Conservation (phyloP, 2,888 invertebrate genomes). For the Euclidia mi region DNA sequence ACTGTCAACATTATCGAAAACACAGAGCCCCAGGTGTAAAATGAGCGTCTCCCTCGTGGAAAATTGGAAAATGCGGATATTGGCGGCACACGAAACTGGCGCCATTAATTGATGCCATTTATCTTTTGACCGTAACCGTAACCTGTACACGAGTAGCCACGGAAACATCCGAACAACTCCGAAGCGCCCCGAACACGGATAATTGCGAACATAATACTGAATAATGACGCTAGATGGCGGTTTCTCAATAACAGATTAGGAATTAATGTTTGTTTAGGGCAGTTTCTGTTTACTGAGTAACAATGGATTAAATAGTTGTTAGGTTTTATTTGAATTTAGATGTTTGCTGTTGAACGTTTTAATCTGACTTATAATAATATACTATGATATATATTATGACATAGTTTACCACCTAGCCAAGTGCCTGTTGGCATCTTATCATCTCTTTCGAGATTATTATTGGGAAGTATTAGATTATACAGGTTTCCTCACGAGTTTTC, state of each 20-base stretch:
- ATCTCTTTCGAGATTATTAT: too few relatives aligned
- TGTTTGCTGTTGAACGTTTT: too few relatives aligned
- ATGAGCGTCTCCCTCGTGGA: constrained; percentile 57
- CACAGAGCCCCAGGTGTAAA: constrained; percentile 66
- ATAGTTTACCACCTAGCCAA: too few relatives aligned
- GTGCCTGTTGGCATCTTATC: too few relatives aligned
- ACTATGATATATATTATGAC: too few relatives aligned
- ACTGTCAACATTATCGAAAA: constrained; percentile 59
- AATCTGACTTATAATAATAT: too few relatives aligned
- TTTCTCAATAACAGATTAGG: constrained; percentile 15
- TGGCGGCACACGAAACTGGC: constrained; percentile 63
- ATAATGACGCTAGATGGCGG: constrained; percentile 25
- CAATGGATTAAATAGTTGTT: constrained; percentile 15
- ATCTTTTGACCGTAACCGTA: constrained; percentile 76
- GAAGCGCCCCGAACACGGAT: constrained; percentile 7
- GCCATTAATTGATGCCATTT: constrained; percentile 79
- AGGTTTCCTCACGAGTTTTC: too few relatives aligned
- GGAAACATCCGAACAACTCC: constrained; percentile 40
- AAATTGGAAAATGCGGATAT: constrained; percentile 74
- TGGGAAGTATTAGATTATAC: too few relatives aligned
- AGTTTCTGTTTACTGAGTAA: constrained; percentile 36
- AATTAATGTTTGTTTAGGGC: constrained; percentile 8
- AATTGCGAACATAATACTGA: constrained; percentile 30
- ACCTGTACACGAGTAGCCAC: constrained; percentile 49
- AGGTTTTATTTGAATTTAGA: too few relatives aligned